Evolutionary conservation across 2,797 vertebrate genomes (phyloP), one percentile per base, ranked within the genome.

Genomic region (Phoxinus dragarum): DNA sequence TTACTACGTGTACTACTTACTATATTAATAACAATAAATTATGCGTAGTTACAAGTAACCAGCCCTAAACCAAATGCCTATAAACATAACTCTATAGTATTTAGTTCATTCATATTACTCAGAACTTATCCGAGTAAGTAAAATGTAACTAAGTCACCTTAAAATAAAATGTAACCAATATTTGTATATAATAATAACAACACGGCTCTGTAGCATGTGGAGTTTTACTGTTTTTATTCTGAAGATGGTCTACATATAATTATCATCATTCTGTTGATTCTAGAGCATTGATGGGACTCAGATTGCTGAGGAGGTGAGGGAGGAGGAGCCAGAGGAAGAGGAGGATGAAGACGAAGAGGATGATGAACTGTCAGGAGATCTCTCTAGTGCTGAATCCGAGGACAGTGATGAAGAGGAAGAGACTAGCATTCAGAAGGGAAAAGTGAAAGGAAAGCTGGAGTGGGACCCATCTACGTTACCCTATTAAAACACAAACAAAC

Each of bases 341-440:
- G 96, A 96, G 10, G 93, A 94, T 9, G 88, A 89, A 27, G 88
- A 87, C 0, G 88, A 89, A 59, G 89, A 94, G 9, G 93, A 94
- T 3, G 94, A 93, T 38, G 94, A 96, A 86, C 89, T 92, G 88
- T 96, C 97, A 89, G 97, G 94, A 71, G 96, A 96, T 83, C 95
- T 96, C 86, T 96, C 95, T 67, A 97, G 97, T 91, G 94, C 94
- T 68, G 96, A 97, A 88, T 97, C 97, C 27, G 97, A 97, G 23
- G 96, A 96, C 89, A 97, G 96, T 11, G 97, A 97, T 40, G 97
- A 98, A 17, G 97, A 94, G 0, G 93, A 95, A 21, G 89, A 88
- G 8, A 93, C 93, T 44, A 93, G 93, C 69, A 91, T 93, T 90
- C 91, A 94, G 84, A 94, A 91, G 86, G 91, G 86, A 82, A 93